Percentiles rank a stretch among this genome's conserved stretches.
phyloP scores from a whole-genome alignment of 2,888 invertebrate species.

The Digitonthophagus gazella region DNA sequence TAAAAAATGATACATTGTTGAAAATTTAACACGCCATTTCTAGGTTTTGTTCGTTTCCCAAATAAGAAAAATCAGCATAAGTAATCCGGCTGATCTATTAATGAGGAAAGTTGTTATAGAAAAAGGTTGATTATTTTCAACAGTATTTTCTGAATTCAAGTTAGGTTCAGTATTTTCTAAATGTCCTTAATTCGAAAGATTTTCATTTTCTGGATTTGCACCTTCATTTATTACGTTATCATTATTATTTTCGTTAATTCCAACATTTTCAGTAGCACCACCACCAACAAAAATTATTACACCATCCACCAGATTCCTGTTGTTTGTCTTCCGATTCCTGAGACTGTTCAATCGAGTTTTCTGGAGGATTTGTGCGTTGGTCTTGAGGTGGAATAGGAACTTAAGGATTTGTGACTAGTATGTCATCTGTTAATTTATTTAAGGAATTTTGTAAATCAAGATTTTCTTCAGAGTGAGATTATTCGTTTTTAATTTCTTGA shows the following conservation, averaged over 20 bases:
- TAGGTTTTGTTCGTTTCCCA: too few species aligned
- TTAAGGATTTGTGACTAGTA: background rate
- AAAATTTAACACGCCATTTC: too few species aligned
- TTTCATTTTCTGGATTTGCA: constrained; percentile 18
- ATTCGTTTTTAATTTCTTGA: background rate
- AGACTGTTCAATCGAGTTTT: background rate
- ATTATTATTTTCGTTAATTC: too few species aligned
- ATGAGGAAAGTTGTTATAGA: too few species aligned
- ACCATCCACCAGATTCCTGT: background rate
- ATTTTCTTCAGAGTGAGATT: background rate
- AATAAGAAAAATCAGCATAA: too few species aligned
- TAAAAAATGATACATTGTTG: too few species aligned
- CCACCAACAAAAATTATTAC: background rate
- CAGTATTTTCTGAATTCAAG: constrained; percentile 18
- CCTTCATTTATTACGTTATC: too few species aligned
- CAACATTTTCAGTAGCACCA: constrained; percentile 14
- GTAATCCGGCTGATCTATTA: too few species aligned
- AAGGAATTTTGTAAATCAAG: background rate
- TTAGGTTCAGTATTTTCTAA: constrained; percentile 31
- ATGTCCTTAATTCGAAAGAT: too few species aligned
- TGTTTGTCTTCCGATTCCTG: background rate
- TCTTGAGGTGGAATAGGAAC: background rate
- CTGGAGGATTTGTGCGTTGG: background rate
- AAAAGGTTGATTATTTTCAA: too few species aligned
- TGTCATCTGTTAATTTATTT: background rate